Conservation (phyloP, 2,797 vertebrate species). For the Gallinago stenura region DNA sequence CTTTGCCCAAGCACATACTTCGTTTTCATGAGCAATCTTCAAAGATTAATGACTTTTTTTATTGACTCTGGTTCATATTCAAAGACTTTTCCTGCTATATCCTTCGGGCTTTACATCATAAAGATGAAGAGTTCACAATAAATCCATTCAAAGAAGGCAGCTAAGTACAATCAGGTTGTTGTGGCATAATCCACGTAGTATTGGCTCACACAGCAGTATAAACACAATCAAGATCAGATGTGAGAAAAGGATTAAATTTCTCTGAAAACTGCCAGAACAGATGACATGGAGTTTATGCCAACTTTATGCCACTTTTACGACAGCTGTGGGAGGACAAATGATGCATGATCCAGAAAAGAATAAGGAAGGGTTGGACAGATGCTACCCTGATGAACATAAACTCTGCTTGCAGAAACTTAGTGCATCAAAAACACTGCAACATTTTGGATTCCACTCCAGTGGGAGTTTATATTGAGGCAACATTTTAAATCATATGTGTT, state of each 20-base stretch:
- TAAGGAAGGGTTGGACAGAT: neutral
- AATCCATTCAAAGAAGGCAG: neutral
- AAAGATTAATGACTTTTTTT: neutral
- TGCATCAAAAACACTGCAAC: neutral
- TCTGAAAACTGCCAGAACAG: neutral
- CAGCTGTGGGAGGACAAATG: constrained; percentile 1
- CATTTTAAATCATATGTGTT: neutral
- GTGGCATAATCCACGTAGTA: neutral
- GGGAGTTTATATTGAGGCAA: neutral
- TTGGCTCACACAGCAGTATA: neutral
- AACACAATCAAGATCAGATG: neutral
- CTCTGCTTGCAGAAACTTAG: neutral
- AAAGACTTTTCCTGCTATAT: neutral
- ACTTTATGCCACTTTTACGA: neutral
- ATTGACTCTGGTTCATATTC: neutral
- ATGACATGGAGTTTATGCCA: neutral
- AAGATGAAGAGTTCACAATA: neutral
- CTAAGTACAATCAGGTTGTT: neutral
- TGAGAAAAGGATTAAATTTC: neutral
- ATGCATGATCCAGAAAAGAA: neutral
- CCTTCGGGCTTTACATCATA: neutral
- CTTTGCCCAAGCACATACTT: neutral
- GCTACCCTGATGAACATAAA: neutral
- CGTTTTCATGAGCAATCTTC: neutral
- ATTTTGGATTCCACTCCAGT: neutral